Conservation (phyloP, 2,113 vertebrate genomes). For the Casuarius casuarius region DNA sequence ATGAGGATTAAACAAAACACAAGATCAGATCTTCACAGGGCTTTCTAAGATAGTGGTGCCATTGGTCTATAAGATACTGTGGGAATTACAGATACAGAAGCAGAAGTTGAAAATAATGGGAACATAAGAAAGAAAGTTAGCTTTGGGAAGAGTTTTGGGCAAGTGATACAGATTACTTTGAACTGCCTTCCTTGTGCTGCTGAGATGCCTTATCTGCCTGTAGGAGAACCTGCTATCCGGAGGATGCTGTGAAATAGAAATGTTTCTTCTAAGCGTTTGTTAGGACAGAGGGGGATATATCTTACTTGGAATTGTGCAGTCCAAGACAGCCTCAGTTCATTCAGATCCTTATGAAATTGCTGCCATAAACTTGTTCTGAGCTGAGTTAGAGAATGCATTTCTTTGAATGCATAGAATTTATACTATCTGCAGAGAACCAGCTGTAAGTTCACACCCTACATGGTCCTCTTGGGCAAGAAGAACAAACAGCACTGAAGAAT, state of each 20-base stretch:
- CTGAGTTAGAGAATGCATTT: not conserved
- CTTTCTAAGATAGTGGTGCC: not conserved
- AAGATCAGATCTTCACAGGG: not conserved
- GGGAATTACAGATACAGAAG: not conserved
- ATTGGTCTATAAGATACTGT: not conserved
- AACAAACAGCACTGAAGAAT: not conserved
- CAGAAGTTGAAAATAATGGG: not conserved
- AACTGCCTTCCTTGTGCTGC: not conserved
- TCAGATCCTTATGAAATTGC: not conserved
- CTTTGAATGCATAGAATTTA: not conserved
- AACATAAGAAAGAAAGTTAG: not conserved
- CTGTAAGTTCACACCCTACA: not conserved
- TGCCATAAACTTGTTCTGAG: not conserved
- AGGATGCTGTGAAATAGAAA: not conserved
- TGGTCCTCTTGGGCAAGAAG: not conserved
- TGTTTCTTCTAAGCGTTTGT: not conserved
- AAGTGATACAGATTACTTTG: not conserved
- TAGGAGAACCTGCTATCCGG: not conserved
- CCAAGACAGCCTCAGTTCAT: slow-evolving; percentile 1
- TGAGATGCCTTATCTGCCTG: not conserved
- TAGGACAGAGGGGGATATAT: not conserved
- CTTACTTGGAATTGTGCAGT: slow-evolving; percentile 22
- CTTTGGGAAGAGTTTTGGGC: not conserved
- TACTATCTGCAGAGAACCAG: slow-evolving; percentile 29
- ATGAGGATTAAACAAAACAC: not conserved